These are phyloP conservation scores for Lysandra bellargus DNA, from an alignment of 2,888 invertebrate genomes.

Conservation along the genomic window DNA sequence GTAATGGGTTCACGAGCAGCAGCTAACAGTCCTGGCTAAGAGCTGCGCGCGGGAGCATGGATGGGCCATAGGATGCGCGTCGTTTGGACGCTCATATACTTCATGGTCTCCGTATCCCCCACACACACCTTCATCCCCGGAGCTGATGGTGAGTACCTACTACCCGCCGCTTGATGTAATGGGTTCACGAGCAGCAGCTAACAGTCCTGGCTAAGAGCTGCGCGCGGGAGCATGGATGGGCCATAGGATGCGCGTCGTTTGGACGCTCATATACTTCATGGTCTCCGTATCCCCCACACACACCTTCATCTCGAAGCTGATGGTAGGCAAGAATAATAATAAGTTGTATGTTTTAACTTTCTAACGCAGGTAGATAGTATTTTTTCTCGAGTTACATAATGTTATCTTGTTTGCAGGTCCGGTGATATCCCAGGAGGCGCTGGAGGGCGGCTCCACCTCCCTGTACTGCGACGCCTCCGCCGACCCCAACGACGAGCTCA, in stretches of 20 bases:
- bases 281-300: slow-evolving; percentile 58
- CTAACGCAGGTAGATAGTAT: too few relatives aligned
- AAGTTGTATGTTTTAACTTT: too few relatives aligned
- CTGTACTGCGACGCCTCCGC: slow-evolving; percentile 80
- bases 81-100: slow-evolving; percentile 63
- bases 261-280: slow-evolving; percentile 66
- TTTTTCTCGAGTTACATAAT: too few relatives aligned
- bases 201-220: too few relatives aligned
- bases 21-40: too few relatives aligned
- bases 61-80: slow-evolving; percentile 75
- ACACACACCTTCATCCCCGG: slow-evolving; percentile 67
- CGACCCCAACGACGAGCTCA: slow-evolving; percentile 77
- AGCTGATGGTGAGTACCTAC: slow-evolving; percentile 60
- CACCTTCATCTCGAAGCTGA: slow-evolving; percentile 58
- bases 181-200: too few relatives aligned
- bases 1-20: too few relatives aligned
- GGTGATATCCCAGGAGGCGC: slow-evolving; percentile 73
- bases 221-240: slow-evolving; percentile 66
- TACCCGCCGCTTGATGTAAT: too few relatives aligned
- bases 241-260: slow-evolving; percentile 74
- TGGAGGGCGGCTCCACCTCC: slow-evolving; percentile 77
- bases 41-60: slow-evolving; percentile 61
- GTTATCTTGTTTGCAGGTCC: slow-evolving; percentile 60
- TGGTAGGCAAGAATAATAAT: slow-evolving; percentile 47
- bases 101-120: slow-evolving; percentile 61